A percentile compares a stretch with the other conserved stretches of the same genome.
These are phyloP conservation scores for Uria lomvia DNA, from an alignment of 2,113 vertebrate genomes.

Conservation along the genomic window DNA sequence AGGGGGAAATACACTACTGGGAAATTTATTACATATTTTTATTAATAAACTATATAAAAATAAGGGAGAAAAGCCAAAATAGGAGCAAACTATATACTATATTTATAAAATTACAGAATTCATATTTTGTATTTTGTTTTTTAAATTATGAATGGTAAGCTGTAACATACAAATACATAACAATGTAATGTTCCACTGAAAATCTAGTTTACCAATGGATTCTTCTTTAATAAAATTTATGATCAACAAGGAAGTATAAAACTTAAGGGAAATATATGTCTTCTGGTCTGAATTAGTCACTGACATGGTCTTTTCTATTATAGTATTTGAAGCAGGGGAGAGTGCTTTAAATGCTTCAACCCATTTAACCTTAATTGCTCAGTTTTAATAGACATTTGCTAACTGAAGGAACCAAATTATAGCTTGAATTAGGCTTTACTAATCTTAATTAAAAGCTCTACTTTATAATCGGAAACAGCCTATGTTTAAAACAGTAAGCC, in stretches of 20 bases:
- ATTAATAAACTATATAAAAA: neutral
- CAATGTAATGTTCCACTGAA: neutral
- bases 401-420: conserved; percentile 75
- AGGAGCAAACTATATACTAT: neutral
- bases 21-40: neutral
- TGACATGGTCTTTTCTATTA: conserved; percentile 32
- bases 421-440: conserved; percentile 73
- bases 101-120: neutral
- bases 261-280: conserved; percentile 17
- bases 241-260: conserved; percentile 35
- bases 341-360: conserved; percentile 68
- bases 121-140: neutral
- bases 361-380: conserved; percentile 78
- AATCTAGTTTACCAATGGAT: neutral
- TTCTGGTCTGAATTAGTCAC: conserved; percentile 64
- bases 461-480: conserved; percentile 73
- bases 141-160: neutral
- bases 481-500: conserved; percentile 47
- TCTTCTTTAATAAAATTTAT: conserved; percentile 26
- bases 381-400: conserved; percentile 75
- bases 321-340: conserved; percentile 24
- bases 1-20: neutral
- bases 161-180: neutral
- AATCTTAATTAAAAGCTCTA: conserved; percentile 78
- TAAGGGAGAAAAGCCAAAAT: neutral